Evolutionary conservation across 2,888 invertebrate genomes (phyloP).

Genomic region (Psylliodes chrysocephalus): DNA sequence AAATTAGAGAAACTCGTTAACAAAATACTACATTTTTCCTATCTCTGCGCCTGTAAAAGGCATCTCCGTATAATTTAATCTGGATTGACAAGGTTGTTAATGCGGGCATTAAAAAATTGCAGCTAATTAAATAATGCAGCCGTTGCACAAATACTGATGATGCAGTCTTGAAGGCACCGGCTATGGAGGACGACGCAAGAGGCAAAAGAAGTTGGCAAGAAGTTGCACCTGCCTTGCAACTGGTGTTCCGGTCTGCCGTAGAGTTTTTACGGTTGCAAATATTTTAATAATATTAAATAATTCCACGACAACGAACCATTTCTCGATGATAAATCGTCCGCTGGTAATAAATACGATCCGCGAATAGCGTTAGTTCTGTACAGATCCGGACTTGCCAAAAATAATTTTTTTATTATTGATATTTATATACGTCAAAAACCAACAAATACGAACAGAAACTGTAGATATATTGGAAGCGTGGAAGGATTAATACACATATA

Average conservation of each 20-base stretch:
- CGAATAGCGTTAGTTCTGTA: slow-evolving; percentile 44
- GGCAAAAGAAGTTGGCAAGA: slow-evolving; percentile 49
- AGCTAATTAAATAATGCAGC: slow-evolving; percentile 62
- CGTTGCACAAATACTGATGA: slow-evolving; percentile 54
- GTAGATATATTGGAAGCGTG: too few species aligned
- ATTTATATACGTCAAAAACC: too few species aligned
- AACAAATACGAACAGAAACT: too few species aligned
- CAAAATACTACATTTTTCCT: slow-evolving; percentile 53
- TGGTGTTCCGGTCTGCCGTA: slow-evolving; percentile 57
- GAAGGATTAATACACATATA: too few species aligned
- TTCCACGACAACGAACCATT: slow-evolving; percentile 59
- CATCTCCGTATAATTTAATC: slow-evolving; percentile 57
- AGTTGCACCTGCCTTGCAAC: slow-evolving; percentile 60
- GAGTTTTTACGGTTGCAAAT: slow-evolving; percentile 55
- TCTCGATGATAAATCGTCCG: slow-evolving; percentile 60
- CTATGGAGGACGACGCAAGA: slow-evolving; percentile 31
- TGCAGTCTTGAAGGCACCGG: slow-evolving; percentile 59
- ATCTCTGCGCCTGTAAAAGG: slow-evolving; percentile 57
- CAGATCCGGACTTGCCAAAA: slow-evolving; percentile 18
- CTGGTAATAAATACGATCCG: slow-evolving; percentile 50
- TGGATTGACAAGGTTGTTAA: slow-evolving; percentile 61
- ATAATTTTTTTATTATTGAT: too few species aligned
- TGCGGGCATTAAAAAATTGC: slow-evolving; percentile 59
- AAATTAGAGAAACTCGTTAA: slow-evolving; percentile 56
- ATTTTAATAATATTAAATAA: slow-evolving; percentile 64